Evolutionary conservation across 2,888 invertebrate species (phyloP), one percentile per base, ranked within the genome.

Genomic region (Lycaena phlaeas): DNA sequence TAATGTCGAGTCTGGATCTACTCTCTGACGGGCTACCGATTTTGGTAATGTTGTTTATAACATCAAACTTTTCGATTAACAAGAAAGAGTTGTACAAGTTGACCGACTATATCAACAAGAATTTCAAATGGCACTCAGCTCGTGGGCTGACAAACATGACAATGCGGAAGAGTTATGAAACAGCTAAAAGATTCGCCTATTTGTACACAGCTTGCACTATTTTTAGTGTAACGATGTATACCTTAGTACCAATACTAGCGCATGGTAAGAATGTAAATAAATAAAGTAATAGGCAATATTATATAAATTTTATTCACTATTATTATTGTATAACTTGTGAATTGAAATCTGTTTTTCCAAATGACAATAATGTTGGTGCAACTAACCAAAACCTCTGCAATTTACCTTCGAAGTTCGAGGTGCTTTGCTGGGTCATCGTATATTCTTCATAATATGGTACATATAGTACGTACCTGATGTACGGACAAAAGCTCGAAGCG

Each of bases 141-240:
- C 53, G 62, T 22, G 85, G 85, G 0, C 47, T 82, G 25, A 76
- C 76, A 0, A 77, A 77, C 36, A 76, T 78, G 75, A 78, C 72
- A 0, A 82, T 82, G 82, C 9, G 38, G 15, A 45, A 50, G 1
- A 72, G 78, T 27, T 79, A 69, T 26, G 48, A 47, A 5, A 52
- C 52, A 0, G 79, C 81, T 1, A 64, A 56, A 43, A 67, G 52
- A n/a, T 81, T 81, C 41, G 67, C 65, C 0, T 66, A 57, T 41
- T 55, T 68, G n/a, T 82, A 82, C 41, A 78, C 79, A 0, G 67
- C 68, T 9, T 77, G 78, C 36, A 64, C 71, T 0, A 46, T 76
- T 50, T 78, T 78, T 26, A 79, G 81, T 44, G 72, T 78, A 0
- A 62, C 68, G 1, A 64, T 73, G 64, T 82, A 82, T 43, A 60